Percentiles rank a stretch among this genome's conserved stretches.
Evolutionary conservation across 1,140 invertebrate genomes (phyloP).

Genomic region (Brevipalpus yothersi): DNA sequence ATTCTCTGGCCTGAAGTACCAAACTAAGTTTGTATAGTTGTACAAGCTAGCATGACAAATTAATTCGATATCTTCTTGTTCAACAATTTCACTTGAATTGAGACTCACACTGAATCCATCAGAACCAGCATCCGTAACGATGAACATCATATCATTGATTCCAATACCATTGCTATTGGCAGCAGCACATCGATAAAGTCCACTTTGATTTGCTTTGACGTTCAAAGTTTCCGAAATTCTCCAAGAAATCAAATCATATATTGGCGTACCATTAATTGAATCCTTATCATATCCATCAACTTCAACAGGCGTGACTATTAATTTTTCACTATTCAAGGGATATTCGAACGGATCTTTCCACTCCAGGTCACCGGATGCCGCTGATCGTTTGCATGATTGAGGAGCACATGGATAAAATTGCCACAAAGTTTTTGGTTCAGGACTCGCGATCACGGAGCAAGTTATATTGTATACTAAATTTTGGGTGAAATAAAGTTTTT

Average conservation of each 20-base stretch:
- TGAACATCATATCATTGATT: not conserved
- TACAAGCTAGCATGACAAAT: constrained; percentile 11
- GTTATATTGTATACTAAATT: constrained; percentile 4
- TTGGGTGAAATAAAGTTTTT: constrained; percentile 1
- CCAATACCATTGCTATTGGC: not conserved
- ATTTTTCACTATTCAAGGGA: not conserved
- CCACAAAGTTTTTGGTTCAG: constrained; percentile 8
- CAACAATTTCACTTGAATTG: constrained; percentile 9
- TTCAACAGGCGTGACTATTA: not conserved
- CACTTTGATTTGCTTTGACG: not conserved
- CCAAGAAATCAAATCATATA: too few relatives aligned
- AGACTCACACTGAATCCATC: constrained; percentile 10
- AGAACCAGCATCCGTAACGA: not conserved
- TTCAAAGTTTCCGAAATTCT: not conserved
- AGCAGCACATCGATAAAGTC: not conserved
- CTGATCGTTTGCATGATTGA: constrained; percentile 1
- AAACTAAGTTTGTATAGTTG: constrained; percentile 10
- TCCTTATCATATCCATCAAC: too few relatives aligned
- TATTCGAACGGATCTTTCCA: not conserved
- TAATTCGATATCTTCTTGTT: constrained; percentile 8
- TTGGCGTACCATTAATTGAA: too few relatives aligned
- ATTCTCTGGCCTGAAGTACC: constrained; percentile 1
- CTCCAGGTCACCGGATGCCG: not conserved
- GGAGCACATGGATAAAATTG: constrained; percentile 1
- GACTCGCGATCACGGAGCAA: constrained; percentile 8